Conservation (phyloP, 2,113 vertebrate genomes). For the Hemiprocne comata region DNA sequence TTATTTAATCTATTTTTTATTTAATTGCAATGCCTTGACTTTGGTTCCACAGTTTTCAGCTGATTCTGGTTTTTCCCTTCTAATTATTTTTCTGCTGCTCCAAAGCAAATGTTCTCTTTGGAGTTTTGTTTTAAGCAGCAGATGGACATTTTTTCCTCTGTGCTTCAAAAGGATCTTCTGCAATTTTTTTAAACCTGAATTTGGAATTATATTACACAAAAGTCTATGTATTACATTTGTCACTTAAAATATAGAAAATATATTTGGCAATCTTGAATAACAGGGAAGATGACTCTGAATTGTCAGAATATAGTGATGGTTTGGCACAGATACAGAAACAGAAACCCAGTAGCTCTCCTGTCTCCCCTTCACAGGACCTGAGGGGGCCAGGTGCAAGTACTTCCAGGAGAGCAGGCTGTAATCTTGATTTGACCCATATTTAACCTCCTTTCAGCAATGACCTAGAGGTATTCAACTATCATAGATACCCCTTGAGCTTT, state of each 20-base stretch:
- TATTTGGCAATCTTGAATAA: not conserved
- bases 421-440: not conserved
- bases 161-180: not conserved
- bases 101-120: slow-evolving; percentile 14
- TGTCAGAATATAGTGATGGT: not conserved
- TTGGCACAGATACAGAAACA: not conserved
- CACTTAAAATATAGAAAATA: not conserved
- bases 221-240: not conserved
- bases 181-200: not conserved
- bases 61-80: not conserved
- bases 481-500: not conserved
- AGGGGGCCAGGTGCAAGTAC: not conserved
- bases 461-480: not conserved
- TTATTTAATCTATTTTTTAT: not conserved
- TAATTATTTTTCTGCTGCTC: slow-evolving; percentile 35
- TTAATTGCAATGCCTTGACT: not conserved
- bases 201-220: not conserved
- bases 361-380: not conserved
- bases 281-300: not conserved
- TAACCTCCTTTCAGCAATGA: not conserved
- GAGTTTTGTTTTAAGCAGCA: slow-evolving; percentile 24
- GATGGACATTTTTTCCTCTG: not conserved
- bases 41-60: not conserved
- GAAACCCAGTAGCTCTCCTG: not conserved
- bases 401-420: not conserved